These are phyloP conservation scores for Cyphomyrus plagiostoma DNA, from an alignment of 2,113 vertebrate genomes.

Conservation along the genomic window DNA sequence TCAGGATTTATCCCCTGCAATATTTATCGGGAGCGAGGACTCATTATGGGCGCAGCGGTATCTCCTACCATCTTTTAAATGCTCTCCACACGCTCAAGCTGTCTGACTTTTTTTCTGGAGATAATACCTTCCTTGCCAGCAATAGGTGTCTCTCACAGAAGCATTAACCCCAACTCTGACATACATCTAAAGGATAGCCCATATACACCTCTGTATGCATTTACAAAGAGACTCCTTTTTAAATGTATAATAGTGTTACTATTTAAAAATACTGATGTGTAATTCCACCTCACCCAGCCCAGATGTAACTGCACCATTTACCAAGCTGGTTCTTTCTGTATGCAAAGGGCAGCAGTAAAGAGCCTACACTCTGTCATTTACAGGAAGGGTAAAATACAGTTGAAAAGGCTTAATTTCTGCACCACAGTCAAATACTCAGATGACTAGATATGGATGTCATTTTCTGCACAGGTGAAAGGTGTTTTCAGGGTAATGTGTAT, in stretches of 20 bases:
- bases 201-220: not conserved
- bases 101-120: conserved; percentile 11
- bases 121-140: not conserved
- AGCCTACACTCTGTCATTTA: not conserved
- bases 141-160: not conserved
- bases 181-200: not conserved
- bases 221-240: not conserved
- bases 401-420: not conserved
- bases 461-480: not conserved
- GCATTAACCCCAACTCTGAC: not conserved
- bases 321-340: not conserved
- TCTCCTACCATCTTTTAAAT: conserved; percentile 16
- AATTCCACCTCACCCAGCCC: not conserved
- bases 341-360: not conserved
- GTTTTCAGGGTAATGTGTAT: not conserved
- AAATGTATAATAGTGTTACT: not conserved
- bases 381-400: not conserved
- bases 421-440: not conserved
- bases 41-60: conserved; percentile 26
- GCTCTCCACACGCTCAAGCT: conserved; percentile 13
- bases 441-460: not conserved
- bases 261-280: not conserved
- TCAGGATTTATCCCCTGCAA: conserved; percentile 24
- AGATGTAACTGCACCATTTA: not conserved
- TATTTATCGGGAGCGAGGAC: conserved; percentile 22